Base-by-base conservation (phyloP, 2,113 vertebrate species). In the Nesogale talazaci region DNA sequence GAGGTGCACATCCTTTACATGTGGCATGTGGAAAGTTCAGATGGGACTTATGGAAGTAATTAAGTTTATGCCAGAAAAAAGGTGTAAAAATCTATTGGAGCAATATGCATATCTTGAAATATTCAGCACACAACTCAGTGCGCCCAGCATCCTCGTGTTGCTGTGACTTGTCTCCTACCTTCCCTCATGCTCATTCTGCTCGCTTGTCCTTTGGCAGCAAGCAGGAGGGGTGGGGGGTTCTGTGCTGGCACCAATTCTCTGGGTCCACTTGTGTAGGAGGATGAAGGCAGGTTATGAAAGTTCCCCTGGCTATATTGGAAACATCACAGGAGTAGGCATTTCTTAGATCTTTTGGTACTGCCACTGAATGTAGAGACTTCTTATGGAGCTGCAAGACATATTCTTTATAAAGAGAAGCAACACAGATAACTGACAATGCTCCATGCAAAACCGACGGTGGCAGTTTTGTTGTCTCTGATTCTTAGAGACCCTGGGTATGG, bases 341-440 rank as follows among this genome's bases (percentile, higher is more conserved):
- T 96, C 80, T 93, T 78, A 56, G 83, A 67, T 83, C 7, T 78
- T 59, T 57, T 85, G 96, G 85, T 59, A 2, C 46, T 97, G 97
- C 75, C 23, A 17, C 25, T 94, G 72, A 61, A 79, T 94, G 34
- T 91, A 14, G 86, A 75, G 56, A 25, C 83, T 88, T 67, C 69
- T 79, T 56, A 80, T 4, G 0, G n/a, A 7, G 79, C 90, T 92
- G 15, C 11, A 70, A 78, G 42, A 16, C 81, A 15, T 83, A 74
- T 92, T 72, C 69, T 29, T 74, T 86, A 83, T 61, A n/a, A 9
- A 25, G 0, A 89, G 0, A 89, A 52, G 19, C 17, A 81, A 72
- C 63, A 34, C 2, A 34, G 85, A 46, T 56, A 92, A 56, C 40
- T 77, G 23, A 25, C 78, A 76, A 19, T 78, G 74, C 42, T 31